phyloP scores from a whole-genome alignment of 1,140 invertebrate species.

The Bombus affinis region DNA sequence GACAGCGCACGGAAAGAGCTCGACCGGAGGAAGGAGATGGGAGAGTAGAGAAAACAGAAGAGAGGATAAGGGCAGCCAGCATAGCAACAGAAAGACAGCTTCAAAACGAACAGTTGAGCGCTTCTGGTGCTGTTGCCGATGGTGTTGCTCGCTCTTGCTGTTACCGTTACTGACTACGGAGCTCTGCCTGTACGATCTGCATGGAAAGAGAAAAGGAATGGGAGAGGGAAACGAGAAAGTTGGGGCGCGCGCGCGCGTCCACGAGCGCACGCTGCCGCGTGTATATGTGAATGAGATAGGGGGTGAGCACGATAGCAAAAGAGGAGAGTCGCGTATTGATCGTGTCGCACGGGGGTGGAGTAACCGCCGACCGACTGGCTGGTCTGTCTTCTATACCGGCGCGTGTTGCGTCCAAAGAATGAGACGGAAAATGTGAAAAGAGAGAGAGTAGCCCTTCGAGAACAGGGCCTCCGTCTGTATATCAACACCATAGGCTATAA shows the following conservation, averaged over 20 bases:
- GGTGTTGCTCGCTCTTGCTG: constrained; percentile 61
- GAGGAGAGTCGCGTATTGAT: constrained; percentile 78
- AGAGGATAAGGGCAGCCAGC: constrained; percentile 71
- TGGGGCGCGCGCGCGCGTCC: constrained; percentile 34
- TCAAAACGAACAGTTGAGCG: constrained; percentile 74
- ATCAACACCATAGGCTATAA: constrained; percentile 54
- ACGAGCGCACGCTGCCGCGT: background rate
- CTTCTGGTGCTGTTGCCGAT: constrained; percentile 61
- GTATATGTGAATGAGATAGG: constrained; percentile 42
- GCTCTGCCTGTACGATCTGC: constrained; percentile 52
- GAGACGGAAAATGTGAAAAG: constrained; percentile 44
- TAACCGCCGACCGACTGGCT: constrained; percentile 78
- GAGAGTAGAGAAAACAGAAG: constrained; percentile 55
- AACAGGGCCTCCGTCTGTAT: constrained; percentile 46
- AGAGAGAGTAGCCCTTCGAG: constrained; percentile 35
- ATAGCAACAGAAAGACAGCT: constrained; percentile 82
- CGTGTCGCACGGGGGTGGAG: constrained; percentile 80
- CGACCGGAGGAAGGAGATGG: constrained; percentile 51
- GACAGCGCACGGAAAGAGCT: constrained; percentile 55
- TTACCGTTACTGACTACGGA: constrained; percentile 65
- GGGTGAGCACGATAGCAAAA: constrained; percentile 56
- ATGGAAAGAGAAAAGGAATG: constrained; percentile 38
- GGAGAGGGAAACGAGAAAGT: constrained; percentile 51
- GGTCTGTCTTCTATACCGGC: constrained; percentile 73
- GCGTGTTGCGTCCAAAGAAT: constrained; percentile 56